Percentiles rank a stretch among this genome's conserved stretches.
These are phyloP conservation scores for Drosophila rufa DNA, from an alignment of 1,140 invertebrate species.

Conservation along the genomic window DNA sequence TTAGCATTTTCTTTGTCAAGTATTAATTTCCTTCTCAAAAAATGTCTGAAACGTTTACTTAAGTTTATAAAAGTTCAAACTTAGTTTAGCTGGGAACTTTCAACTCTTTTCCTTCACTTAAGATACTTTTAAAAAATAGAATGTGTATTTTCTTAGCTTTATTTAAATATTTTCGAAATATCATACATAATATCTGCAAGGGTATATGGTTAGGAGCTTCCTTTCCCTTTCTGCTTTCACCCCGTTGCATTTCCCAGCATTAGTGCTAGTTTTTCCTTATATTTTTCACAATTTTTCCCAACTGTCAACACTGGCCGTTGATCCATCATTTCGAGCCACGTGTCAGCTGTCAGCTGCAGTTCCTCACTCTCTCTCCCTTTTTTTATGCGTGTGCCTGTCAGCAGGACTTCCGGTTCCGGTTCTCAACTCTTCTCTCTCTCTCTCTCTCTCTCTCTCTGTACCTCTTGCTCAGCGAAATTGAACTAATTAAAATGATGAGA, in stretches of 20 bases:
- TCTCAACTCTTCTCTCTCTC: not conserved
- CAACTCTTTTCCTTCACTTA: no score
- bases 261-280: not conserved
- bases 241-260: not conserved
- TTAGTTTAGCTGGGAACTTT: no score
- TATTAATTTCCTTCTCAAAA: no score
- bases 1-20: no score
- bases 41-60: no score
- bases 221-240: not conserved
- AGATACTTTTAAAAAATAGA: no score
- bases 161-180: no score
- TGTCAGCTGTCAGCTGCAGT: conserved; percentile 29
- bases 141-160: no score
- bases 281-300: not conserved
- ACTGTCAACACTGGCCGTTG: conserved; percentile 22
- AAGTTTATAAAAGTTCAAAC: no score
- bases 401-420: conserved; percentile 23
- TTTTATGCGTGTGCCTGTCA: conserved; percentile 3
- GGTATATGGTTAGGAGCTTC: no score
- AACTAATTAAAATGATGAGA: conserved; percentile 33
- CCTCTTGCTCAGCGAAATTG: conserved; percentile 2
- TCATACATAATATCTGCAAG: no score
- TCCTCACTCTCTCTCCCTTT: not conserved
- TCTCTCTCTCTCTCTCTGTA: conserved; percentile 1
- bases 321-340: conserved; percentile 33